Conservation (phyloP, 2,113 vertebrate genomes). For the Petaurus breviceps region DNA sequence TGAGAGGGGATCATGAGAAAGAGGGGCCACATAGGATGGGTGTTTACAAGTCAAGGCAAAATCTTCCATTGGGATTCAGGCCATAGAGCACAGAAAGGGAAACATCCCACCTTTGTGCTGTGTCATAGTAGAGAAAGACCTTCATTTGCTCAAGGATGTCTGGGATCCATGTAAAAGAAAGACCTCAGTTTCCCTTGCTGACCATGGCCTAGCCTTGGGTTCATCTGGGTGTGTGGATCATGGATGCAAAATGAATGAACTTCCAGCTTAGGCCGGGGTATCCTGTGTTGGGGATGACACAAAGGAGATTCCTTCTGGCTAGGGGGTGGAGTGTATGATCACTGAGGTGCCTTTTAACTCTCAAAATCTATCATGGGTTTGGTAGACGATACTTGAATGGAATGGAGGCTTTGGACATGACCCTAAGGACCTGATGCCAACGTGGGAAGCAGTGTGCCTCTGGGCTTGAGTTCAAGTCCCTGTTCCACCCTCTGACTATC, state of each 20-base stretch:
- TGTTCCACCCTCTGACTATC: neutral
- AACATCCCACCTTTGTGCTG: neutral
- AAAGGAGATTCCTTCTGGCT: neutral
- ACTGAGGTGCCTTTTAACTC: neutral
- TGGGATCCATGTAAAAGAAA: neutral
- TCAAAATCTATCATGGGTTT: neutral
- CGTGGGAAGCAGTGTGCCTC: accelerated
- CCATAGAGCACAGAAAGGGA: neutral
- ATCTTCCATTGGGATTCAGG: neutral
- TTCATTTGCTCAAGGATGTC: neutral
- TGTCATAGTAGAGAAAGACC: neutral
- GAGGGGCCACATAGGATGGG: neutral
- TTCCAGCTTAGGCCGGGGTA: neutral
- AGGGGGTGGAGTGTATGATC: neutral
- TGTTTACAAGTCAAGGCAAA: neutral
- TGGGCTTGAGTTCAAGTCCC: neutral
- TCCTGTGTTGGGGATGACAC: neutral
- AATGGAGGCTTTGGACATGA: neutral
- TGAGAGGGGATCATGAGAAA: neutral
- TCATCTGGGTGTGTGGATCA: neutral
- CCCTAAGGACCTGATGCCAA: neutral
- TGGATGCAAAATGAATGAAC: neutral
- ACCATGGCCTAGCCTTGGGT: neutral
- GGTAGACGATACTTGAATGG: neutral
- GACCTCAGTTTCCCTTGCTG: neutral